Base-by-base conservation (phyloP, 2,113 vertebrate species). In the Murina feae region DNA sequence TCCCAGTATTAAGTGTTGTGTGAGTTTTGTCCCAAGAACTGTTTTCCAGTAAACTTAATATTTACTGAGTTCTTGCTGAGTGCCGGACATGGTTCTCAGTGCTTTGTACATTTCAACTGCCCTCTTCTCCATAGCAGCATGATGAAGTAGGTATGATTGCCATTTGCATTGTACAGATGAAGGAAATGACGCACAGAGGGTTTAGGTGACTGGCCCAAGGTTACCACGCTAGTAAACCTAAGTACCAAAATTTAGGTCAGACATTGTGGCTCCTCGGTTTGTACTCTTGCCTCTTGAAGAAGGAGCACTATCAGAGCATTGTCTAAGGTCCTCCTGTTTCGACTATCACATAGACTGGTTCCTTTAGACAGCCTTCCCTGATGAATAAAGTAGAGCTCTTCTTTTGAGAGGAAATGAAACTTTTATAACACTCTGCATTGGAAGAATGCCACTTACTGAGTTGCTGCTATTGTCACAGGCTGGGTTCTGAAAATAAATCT, bases 401-500 rank as follows among this genome's bases (percentile, higher is more conserved):
- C 23, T 58, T 80, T 66, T 65, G 30, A 74, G 30, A 66, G 66
- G 30, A 90, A 86, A 82, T 60, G 20, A 68, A 76, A 75, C 32
- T 68, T 35, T 25, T 42, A 14, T 44, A 75, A 35, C 13, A 5
- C 9, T 53, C 55, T 82, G 10, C 20, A 37, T 25, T 32, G 69
- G 69, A 91, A 83, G 35, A 58, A 9, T 1, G 53, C 2, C 30
- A 55, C 74, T 55, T 51, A 39, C 9, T 47, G 30, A 78, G 35
- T 74, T 18, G 86, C 35, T 5, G 3, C 74, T 85, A 30, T 49
- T 13, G 20, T 47, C 44, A 30, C 9, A 81, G n/a, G 55, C 37
- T 60, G 25, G 65, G 55, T 80, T 72, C 42, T 17, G 28, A 83
- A 95, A 79, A 92, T 28, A 32, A 90, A 96, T 51, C 47, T 93